These are phyloP conservation scores for Bombus picipes DNA, from an alignment of 1,140 invertebrate species.

Conservation along the genomic window DNA sequence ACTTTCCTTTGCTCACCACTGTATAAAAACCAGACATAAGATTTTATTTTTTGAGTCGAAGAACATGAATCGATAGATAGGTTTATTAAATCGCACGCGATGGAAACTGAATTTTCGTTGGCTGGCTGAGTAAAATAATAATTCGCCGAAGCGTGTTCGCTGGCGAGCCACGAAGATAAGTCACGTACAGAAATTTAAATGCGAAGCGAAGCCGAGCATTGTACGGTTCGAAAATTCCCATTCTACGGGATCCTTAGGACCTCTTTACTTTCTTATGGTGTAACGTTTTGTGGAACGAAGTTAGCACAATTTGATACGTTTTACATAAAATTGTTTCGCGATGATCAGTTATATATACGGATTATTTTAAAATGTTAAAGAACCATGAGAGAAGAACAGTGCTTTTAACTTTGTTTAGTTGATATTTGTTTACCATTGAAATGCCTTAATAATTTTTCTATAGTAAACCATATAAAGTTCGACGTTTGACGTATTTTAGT, in stretches of 20 bases:
- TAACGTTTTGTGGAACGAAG: not conserved
- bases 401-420: not conserved
- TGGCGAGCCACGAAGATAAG: slow-evolving; percentile 17
- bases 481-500: too few relatives aligned
- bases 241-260: not conserved
- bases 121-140: slow-evolving; percentile 9
- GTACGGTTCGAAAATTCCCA: not conserved
- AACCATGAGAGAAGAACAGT: not conserved
- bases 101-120: not conserved
- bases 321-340: not conserved
- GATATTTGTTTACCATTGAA: not conserved
- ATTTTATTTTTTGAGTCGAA: not conserved
- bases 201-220: not conserved
- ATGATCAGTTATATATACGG: not conserved
- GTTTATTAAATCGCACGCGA: not conserved
- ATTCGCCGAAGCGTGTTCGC: slow-evolving; percentile 15
- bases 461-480: too few relatives aligned
- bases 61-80: slow-evolving; percentile 9
- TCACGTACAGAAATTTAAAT: slow-evolving; percentile 12
- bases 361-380: not conserved
- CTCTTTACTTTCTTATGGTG: not conserved
- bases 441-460: not conserved
- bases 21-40: not conserved
- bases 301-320: not conserved
- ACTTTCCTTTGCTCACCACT: not conserved